A percentile compares a stretch with the other conserved stretches of the same genome.
Evolutionary conservation across 2,113 vertebrate genomes (phyloP).

Genomic region (Heteronetta atricapilla): DNA sequence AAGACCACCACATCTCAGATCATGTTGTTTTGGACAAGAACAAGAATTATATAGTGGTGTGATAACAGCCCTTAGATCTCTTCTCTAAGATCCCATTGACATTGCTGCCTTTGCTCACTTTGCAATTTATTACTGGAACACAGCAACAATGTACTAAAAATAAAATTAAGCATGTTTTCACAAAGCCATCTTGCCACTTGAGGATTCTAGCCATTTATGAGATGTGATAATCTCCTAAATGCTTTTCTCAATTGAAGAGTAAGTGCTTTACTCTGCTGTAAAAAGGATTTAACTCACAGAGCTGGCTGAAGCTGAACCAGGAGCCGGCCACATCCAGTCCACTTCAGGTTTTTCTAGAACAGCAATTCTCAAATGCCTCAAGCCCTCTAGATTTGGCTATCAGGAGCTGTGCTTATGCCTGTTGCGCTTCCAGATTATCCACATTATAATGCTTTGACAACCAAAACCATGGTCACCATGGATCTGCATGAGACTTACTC

Average conservation of each 20-base stretch:
- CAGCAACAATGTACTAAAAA: conserved; percentile 57
- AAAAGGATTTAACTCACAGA: background rate
- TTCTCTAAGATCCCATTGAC: background rate
- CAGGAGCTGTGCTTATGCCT: background rate
- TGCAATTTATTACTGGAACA: conserved; percentile 45
- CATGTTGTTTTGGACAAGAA: background rate
- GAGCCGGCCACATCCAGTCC: background rate
- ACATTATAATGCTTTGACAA: background rate
- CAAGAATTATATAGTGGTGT: background rate
- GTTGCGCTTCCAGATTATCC: background rate
- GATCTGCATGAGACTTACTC: background rate
- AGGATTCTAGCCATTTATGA: conserved; percentile 31
- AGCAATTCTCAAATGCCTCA: background rate
- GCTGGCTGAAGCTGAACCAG: background rate
- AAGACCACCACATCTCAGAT: background rate
- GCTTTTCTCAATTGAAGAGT: conserved; percentile 23
- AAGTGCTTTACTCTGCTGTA: background rate
- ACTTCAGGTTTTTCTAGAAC: background rate
- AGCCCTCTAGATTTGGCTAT: background rate
- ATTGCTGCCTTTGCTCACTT: conserved; percentile 32
- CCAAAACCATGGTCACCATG: rapidly evolving
- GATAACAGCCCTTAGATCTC: background rate
- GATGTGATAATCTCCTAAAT: conserved; percentile 38
- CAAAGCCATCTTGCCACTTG: background rate
- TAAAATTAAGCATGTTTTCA: conserved; percentile 25